Conservation (phyloP, 30 jellyfish, hydroid and myxozoan genomes). For the Hydractinia echinata region DNA sequence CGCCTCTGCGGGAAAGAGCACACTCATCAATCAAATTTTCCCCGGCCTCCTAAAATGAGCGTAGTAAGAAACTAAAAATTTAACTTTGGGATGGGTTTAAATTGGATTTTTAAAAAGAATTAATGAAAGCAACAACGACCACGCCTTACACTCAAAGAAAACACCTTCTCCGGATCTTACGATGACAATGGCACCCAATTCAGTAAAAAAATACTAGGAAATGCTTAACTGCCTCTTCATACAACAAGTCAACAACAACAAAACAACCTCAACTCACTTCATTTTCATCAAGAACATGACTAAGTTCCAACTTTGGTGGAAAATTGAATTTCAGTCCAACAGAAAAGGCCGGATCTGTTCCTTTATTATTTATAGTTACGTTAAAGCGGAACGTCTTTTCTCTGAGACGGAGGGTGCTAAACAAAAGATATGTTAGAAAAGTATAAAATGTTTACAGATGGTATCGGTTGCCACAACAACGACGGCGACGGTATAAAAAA, state of each 20-base stretch:
- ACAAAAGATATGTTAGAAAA: neutral
- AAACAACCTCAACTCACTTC: slow-evolving; percentile 1
- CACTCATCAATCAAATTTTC: too few relatives aligned
- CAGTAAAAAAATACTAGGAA: neutral
- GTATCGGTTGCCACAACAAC: neutral
- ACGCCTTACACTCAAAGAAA: too few relatives aligned
- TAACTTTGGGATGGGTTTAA: too few relatives aligned
- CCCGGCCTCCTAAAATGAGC: too few relatives aligned
- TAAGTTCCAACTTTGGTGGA: slow-evolving; percentile 50
- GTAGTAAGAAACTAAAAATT: too few relatives aligned
- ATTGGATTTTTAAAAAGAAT: too few relatives aligned
- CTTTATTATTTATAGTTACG: slow-evolving; percentile 48
- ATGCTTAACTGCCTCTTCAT: too few relatives aligned
- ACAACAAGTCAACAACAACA: neutral
- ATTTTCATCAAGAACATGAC: neutral
- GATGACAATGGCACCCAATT: neutral
- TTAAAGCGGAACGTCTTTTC: slow-evolving; percentile 31
- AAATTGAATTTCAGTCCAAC: slow-evolving; percentile 36
- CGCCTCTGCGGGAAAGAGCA: too few relatives aligned
- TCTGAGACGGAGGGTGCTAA: slow-evolving; percentile 77
- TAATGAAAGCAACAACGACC: too few relatives aligned
- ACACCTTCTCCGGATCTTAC: too few relatives aligned
- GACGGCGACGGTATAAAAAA: neutral
- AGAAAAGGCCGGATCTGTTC: slow-evolving; percentile 67
- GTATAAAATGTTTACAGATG: neutral